These are phyloP conservation scores for Silurus lanzhouensis DNA, from an alignment of 2,797 vertebrate species.

Conservation along the genomic window DNA sequence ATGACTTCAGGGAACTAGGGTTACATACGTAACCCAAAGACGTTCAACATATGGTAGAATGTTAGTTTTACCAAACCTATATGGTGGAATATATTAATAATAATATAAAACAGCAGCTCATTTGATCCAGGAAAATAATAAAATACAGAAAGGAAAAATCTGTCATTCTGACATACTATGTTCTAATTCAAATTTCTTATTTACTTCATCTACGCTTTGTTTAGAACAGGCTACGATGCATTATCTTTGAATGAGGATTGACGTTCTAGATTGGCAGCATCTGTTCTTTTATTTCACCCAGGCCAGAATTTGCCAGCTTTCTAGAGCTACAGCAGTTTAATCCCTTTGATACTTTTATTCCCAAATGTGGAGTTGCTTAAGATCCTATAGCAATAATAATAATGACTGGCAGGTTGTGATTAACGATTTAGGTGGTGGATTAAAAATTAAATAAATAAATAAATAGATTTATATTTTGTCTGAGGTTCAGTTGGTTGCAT, in stretches of 20 bases:
- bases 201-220: background rate
- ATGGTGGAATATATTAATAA: constrained; percentile 2
- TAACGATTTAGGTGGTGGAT: background rate
- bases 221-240: background rate
- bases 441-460: background rate
- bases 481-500: background rate
- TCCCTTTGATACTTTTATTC: background rate
- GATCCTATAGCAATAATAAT: background rate
- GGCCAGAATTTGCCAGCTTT: background rate
- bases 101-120: constrained; percentile 5
- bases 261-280: background rate
- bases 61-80: background rate
- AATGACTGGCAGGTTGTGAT: background rate
- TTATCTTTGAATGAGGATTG: background rate
- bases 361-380: background rate
- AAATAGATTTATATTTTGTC: background rate
- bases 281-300: background rate
- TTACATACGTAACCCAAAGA: too few species aligned
- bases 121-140: background rate
- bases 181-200: background rate
- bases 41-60: too few species aligned
- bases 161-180: background rate
- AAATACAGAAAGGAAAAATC: background rate
- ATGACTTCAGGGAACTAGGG: too few species aligned
- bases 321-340: background rate